Evolutionary conservation across 2,797 vertebrate genomes (phyloP), one percentile per base, ranked within the genome.

Genomic region (Xyrichtys novacula): DNA sequence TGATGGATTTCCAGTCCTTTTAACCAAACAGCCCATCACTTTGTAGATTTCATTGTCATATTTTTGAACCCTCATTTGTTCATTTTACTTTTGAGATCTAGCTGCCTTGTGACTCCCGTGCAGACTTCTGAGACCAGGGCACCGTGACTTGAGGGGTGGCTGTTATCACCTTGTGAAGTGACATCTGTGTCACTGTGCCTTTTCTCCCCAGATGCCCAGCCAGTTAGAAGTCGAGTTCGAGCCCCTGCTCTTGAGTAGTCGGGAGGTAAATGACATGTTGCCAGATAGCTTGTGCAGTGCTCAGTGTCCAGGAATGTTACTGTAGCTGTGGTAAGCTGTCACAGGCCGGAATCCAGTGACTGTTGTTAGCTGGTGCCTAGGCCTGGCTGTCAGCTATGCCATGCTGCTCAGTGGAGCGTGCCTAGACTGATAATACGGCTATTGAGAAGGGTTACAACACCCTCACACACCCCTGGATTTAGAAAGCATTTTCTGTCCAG

Each of bases 301-400:
- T 89, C 84, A 49, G 59, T 88, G 84, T 84, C 74, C 65, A 79
- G 85, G 89, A 90, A 92, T 93, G 88, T 87, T 90, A 90, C 87
- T 88, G 87, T 90, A 80, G 78, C 86, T 88, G 73, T 85, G 89
- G 80, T 89, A 80, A 83, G 89, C 90, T 88, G 88, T 92, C 88
- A 90, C 89, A 77, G 77, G 62, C 79, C 84, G 89, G 91, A 91
- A 93, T 93, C 74, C 85, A 78, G 77, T 76, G 77, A 56, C 88
- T 86, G 89, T 87, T 89, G 88, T 83, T 86, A 81, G 87, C 88
- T 80, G 80, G 92, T 92, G 86, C 83, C 78, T 55, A 57, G 81
- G 86, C 87, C 83, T 87, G 85, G 90, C 88, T 91, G 89, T 91
- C 92, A 88, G 89, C 90, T 86, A 86, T 91, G 89, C 89, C 84